Conservation (phyloP, 2,113 vertebrate species). For the Cavia aperea region DNA sequence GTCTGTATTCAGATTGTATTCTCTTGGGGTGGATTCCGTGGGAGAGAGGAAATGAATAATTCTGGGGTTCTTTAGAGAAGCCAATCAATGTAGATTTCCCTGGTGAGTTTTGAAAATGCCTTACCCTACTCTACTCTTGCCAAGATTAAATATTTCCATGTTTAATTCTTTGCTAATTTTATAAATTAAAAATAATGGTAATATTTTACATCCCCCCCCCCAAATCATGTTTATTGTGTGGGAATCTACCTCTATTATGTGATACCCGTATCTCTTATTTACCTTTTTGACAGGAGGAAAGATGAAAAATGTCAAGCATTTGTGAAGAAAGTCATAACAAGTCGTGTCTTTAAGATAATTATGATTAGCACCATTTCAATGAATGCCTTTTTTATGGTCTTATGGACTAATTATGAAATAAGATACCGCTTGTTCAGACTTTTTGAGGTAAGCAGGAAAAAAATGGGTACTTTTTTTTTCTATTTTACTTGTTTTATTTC, state of each 20-base stretch:
- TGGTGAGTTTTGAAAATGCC: not conserved
- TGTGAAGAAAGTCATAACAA: slow-evolving; percentile 29
- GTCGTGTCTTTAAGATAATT: slow-evolving; percentile 16
- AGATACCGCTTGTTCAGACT: not conserved
- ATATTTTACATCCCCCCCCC: not conserved
- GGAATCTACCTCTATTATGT: not conserved
- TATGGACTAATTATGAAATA: slow-evolving; percentile 46
- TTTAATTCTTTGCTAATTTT: slow-evolving; percentile 1
- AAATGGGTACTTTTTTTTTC: not conserved
- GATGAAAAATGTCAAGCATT: slow-evolving; percentile 45
- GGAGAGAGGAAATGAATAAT: not conserved
- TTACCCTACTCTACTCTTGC: not conserved
- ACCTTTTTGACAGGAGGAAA: slow-evolving; percentile 57
- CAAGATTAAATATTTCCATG: not conserved
- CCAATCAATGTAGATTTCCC: not conserved
- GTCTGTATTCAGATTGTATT: not conserved
- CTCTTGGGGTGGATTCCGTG: not conserved
- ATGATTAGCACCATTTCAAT: slow-evolving; percentile 41
- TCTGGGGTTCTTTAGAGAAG: not conserved
- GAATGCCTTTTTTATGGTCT: slow-evolving; percentile 42
- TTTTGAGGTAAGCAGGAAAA: slow-evolving; percentile 62
- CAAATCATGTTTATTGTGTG: not conserved
- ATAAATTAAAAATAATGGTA: not conserved
- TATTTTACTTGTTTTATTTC: slow-evolving; percentile 8
- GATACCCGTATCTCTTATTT: slow-evolving; percentile 3